Conservation (phyloP, 30 jellyfish, hydroid and myxozoan species). For the Pelagia noctiluca region DNA sequence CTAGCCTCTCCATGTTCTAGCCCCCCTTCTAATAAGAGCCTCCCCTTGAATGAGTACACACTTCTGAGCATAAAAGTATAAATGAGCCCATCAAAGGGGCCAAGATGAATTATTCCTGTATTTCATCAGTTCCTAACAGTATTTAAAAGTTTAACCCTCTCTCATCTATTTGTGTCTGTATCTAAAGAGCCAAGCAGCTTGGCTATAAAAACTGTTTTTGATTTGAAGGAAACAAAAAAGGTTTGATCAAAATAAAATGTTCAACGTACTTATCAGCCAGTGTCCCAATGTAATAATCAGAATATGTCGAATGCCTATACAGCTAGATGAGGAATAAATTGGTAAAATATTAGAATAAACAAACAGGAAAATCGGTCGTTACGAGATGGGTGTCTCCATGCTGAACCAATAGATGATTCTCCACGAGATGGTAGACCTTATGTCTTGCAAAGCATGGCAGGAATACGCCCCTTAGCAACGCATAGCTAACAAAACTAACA, state of each 20-base stretch:
- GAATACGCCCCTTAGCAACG: neutral
- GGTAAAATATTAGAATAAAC: too few relatives aligned
- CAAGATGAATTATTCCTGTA: neutral
- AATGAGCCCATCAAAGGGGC: neutral
- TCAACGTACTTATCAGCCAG: constrained; percentile 60
- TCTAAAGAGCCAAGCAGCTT: neutral
- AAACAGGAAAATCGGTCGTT: neutral
- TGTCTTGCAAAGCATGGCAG: neutral
- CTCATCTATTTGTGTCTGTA: neutral
- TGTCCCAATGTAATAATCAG: constrained; percentile 77
- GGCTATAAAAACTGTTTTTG: neutral
- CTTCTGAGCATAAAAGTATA: too few relatives aligned
- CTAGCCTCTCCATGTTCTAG: too few relatives aligned
- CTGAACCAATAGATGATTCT: neutral
- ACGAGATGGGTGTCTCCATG: too few relatives aligned
- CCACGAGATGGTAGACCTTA: neutral
- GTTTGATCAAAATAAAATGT: too few relatives aligned
- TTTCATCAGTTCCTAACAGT: neutral
- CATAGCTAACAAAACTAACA: too few relatives aligned
- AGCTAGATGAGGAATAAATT: constrained; percentile 54
- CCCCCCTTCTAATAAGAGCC: too few relatives aligned
- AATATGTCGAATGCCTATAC: constrained; percentile 86
- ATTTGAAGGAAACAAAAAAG: too few relatives aligned
- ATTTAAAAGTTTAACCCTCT: neutral
- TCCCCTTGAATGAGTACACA: too few relatives aligned